Evolutionary conservation across 2,113 vertebrate species (phyloP), one percentile per base, ranked within the genome.

Genomic region (Oncorhynchus mykiss): DNA sequence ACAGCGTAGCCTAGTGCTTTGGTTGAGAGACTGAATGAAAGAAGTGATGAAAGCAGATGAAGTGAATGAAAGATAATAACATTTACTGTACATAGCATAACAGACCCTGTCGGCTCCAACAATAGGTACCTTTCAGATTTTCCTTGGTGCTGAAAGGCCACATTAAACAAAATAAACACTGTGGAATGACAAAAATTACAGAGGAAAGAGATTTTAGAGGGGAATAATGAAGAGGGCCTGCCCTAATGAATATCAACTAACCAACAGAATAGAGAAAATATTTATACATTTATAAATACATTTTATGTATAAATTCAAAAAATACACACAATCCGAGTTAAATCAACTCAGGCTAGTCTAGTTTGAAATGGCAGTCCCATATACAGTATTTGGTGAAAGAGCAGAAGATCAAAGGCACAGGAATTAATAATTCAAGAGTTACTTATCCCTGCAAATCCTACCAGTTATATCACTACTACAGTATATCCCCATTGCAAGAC

Each of bases 211-310:
- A 91, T 79, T 71, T 82, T 51, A 90, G 83, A 79, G 87, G 85
- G 16, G 92, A 89, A 91, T 91, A 93, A 92, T 84, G 87, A 90
- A 88, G 70, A 95, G 92, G 95, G 89, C 94, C 95, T 93, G 94
- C 93, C 94, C 93, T 84, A 93, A 84, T 70, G 82, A 80, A 87
- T 87, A 73, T 87, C 87, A 91, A 64, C 76, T 76, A 89, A 89
- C 81, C 67, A 76, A 89, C 66, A 82, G 74, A 78, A 83, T 88
- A 86, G 81, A 88, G 80, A 91, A 91, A 80, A 83, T 93, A 95
- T 96, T 94, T 96, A 95, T 91, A 94, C 92, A 94, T 95, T 96
- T 92, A 97, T 98, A 97, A 97, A 98, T 97, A 98, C 93, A 94
- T 91, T 92, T 93, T 88, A 94, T 82, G 90, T 93, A 94, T 96